Base-by-base conservation (phyloP, 2,113 vertebrate species). In the Elephantulus edwardii region DNA sequence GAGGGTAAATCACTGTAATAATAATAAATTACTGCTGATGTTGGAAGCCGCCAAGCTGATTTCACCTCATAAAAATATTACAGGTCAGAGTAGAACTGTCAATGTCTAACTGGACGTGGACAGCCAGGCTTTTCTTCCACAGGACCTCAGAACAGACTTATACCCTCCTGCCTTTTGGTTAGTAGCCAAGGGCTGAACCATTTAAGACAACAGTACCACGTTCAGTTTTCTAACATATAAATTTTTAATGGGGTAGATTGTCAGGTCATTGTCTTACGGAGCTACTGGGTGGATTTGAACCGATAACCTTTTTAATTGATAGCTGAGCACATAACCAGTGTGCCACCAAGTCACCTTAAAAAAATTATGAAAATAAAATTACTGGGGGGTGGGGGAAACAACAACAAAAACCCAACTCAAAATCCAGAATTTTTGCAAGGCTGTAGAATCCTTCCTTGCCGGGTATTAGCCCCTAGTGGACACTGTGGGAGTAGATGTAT, bases 401-500 rank as follows among this genome's bases (percentile, higher is more conserved):
- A 54, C 19, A 20, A 56, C 19, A 56, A 62, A 62, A 10, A 60
- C 22, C 58, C 8, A 60, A 30, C 54, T 24, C 19, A 56, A 24
- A 56, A 24, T 56, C 24, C 58, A 8, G 35, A 38, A 64, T 5
- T 30, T 1, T 4, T 8, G 33, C 0, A 3, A 64, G 33, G 54
- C 40, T 9, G 14, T 38, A 22, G 50, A 54, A 38, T 77, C 24
- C 42, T 72, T 30, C 54, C 22, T 56, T 24, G 62, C 22, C 52
- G 54, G 17, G 19, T 5, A 7, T 40, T 40, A 19, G 68, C 56
- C 10, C 26, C 7, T 6, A 35, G 1, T 46, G 58, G 54, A 9
- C 0, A 1, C 7, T 9, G 8, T 13, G 0, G 5, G 56, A 54
- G 19, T 17, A 35, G 2, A 24, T 1, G 0, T 6, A 8, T 8